Base-by-base conservation (phyloP, 2,113 vertebrate genomes). In the Aegithalos caudatus region DNA sequence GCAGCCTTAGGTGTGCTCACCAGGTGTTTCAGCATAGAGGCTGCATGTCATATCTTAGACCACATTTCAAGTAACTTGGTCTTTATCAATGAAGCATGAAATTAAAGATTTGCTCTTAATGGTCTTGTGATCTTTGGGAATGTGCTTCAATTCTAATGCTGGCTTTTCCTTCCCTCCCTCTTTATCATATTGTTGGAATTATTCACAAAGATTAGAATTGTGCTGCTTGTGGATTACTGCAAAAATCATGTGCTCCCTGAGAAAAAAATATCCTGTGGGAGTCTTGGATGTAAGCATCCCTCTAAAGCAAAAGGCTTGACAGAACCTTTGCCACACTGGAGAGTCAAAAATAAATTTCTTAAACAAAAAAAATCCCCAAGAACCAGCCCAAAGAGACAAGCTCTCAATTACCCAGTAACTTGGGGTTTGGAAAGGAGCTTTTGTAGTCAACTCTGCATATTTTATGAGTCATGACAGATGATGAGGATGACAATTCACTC, bases 121-220 rank as follows among this genome's bases (percentile, higher is more conserved):
- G 37, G 74, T 85, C 82, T 94, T 90, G 35, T 85, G 81, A 95
- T 92, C 53, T 82, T 61, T 65, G 76, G 67, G 82, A 88, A 90
- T 56, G 62, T 56, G 31, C 80, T 92, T 80, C 62, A 44, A 4
- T 92, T 82, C 45, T 48, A 57, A 82, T 29, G 44, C 53, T 65
- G n/a, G 27, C 71, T 85, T 79, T 50, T 66, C 38, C 38, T 62
- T 81, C 67, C 24, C 51, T 57, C 24, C 14, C 8, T 70, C 48
- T 82, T 69, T 82, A 50, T 78, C 29, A 17, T 54, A 42, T 58
- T 58, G 44, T 70, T 70, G 58, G 78, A 79, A 57, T 88, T 94
- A 80, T 25, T 88, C 62, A 89, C 69, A 61, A 57, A 88, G 62
- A 56, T 80, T 71, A 24, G 72, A 80, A 60, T 57, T 40, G 54